Percentiles rank a stretch among this genome's conserved stretches.
Evolutionary conservation across 1,140 invertebrate species (phyloP).

Genomic region (Augochlora pura): DNA sequence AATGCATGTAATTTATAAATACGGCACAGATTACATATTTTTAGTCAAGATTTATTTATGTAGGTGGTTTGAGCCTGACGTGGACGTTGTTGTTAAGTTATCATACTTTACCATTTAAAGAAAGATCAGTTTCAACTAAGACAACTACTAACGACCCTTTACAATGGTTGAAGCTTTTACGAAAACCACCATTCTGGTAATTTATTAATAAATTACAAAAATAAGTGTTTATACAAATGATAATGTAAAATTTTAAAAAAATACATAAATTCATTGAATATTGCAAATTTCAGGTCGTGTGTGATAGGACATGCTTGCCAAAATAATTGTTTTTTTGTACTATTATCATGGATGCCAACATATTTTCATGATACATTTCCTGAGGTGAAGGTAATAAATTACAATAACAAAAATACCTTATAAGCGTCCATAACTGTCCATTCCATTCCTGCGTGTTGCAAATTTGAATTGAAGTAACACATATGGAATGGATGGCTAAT

Average conservation of each 20-base stretch:
- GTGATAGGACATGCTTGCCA: conserved; percentile 87
- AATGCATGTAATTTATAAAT: not conserved
- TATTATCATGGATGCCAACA: conserved; percentile 88
- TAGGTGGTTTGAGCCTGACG: conserved; percentile 81
- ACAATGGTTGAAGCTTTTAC: conserved; percentile 82
- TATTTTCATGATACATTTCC: conserved; percentile 89
- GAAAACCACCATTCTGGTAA: conserved; percentile 83
- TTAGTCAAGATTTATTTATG: conserved; percentile 36
- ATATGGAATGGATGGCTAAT: no score
- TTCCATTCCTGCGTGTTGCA: no score
- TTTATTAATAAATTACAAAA: conserved; percentile 23
- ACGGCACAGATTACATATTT: not conserved
- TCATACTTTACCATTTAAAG: conserved; percentile 74
- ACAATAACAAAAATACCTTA: not conserved
- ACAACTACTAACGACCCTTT: conserved; percentile 71
- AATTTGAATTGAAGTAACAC: no score
- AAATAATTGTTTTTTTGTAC: conserved; percentile 88
- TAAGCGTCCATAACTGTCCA: no score
- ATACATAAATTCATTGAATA: conserved; percentile 24
- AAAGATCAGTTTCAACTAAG: conserved; percentile 63
- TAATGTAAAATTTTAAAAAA: conserved; percentile 12
- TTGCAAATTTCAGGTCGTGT: conserved; percentile 82
- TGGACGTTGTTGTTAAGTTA: conserved; percentile 82
- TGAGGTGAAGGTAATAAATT: conserved; percentile 80
- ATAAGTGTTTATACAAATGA: conserved; percentile 8